Evolutionary conservation across 2,113 vertebrate genomes (phyloP).

Genomic region (Crocuta crocuta): DNA sequence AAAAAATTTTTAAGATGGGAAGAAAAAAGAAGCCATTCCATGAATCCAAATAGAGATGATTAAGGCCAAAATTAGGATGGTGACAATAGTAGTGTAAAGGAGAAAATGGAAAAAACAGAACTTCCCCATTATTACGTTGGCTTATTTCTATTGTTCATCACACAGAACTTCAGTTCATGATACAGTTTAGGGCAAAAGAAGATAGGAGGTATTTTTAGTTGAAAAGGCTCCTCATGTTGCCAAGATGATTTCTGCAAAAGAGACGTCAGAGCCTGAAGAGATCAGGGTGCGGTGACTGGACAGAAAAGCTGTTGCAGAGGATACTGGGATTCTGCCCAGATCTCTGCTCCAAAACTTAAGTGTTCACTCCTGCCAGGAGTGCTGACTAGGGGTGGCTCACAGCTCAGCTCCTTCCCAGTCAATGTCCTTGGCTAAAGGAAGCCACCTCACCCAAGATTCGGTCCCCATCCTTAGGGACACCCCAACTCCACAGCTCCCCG

Average conservation of each 20-base stretch:
- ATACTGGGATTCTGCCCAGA: not conserved
- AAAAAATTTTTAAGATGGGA: not conserved
- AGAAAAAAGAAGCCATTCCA: not conserved
- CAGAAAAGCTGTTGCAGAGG: not conserved
- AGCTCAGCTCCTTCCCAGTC: not conserved
- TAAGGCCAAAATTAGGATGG: not conserved
- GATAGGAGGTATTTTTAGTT: not conserved
- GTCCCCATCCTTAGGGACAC: not conserved
- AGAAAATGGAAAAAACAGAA: not conserved
- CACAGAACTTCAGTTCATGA: not conserved
- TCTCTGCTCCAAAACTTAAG: not conserved
- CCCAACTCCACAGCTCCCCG: not conserved
- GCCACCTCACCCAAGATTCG: not conserved
- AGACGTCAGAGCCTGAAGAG: not conserved
- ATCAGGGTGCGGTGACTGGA: not conserved
- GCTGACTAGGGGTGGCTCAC: not conserved
- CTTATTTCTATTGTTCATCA: not conserved
- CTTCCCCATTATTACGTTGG: not conserved
- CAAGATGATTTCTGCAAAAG: not conserved
- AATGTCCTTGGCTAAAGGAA: not conserved
- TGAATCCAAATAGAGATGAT: not conserved
- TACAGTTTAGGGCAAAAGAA: not conserved
- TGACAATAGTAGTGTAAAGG: not conserved
- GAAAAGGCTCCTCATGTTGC: not conserved
- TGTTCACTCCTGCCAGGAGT: not conserved